Conservation (phyloP, 2,113 vertebrate species). For the Crotalus viridis region DNA sequence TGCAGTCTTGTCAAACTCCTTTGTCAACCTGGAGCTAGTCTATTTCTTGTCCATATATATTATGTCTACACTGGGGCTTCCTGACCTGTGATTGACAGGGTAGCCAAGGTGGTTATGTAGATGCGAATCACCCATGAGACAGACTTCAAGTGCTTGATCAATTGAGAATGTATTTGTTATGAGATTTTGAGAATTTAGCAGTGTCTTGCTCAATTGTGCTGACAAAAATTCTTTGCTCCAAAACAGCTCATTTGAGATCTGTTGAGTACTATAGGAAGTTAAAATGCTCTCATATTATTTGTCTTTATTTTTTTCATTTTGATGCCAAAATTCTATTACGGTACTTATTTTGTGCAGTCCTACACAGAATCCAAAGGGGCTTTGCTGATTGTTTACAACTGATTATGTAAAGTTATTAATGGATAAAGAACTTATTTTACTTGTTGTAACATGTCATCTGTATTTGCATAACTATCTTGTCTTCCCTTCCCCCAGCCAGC, state of each 20-base stretch:
- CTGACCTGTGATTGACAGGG: background rate
- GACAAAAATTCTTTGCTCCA: background rate
- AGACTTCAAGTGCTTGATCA: background rate
- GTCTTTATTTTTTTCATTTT: background rate
- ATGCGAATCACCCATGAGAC: background rate
- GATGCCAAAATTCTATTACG: background rate
- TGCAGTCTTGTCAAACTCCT: background rate
- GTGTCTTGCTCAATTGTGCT: background rate
- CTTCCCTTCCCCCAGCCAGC: background rate
- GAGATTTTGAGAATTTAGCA: background rate
- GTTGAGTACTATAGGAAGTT: background rate
- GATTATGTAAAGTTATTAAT: background rate
- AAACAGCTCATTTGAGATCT: background rate
- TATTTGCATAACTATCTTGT: background rate
- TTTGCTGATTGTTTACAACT: background rate
- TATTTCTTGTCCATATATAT: background rate
- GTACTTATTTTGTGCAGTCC: background rate
- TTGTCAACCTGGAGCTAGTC: background rate
- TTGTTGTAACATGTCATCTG: background rate
- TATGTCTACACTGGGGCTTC: background rate
- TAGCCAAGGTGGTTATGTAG: background rate
- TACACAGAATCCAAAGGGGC: background rate
- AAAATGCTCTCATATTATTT: background rate
- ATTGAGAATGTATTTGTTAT: background rate
- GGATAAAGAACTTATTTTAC: background rate